Evolutionary conservation across 2,113 vertebrate genomes (phyloP).

Genomic region (Nothobranchius furzeri): DNA sequence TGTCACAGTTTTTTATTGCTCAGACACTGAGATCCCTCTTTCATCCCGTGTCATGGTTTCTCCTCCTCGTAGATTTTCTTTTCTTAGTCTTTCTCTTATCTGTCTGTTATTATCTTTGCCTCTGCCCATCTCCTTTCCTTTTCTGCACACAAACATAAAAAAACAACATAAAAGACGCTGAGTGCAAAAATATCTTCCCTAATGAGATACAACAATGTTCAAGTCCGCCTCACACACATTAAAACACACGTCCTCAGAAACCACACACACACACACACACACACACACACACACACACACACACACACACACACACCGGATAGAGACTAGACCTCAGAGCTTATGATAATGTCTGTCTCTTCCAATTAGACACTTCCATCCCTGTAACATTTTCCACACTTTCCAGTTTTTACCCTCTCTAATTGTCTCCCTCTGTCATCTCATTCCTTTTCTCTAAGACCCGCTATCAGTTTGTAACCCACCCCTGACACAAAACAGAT

Average conservation of each 20-base stretch:
- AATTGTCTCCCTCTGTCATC: conserved; percentile 36
- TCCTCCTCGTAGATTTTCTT: conserved; percentile 35
- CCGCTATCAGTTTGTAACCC: conserved; percentile 64
- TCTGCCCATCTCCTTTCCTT: conserved; percentile 18
- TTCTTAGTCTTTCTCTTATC: conserved; percentile 40
- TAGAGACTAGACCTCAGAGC: conserved; percentile 36
- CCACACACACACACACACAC: no score
- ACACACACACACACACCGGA: conserved; percentile 1
- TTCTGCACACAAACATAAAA: not conserved
- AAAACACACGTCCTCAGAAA: conserved; percentile 9
- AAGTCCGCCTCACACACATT: conserved; percentile 15
- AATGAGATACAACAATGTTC: conserved; percentile 46
- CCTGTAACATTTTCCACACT: conserved; percentile 61
- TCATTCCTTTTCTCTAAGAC: conserved; percentile 26
- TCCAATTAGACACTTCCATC: conserved; percentile 58
- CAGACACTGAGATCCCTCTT: conserved; percentile 38
- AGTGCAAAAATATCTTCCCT: conserved; percentile 39
- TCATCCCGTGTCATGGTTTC: conserved; percentile 55
- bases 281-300: not conserved
- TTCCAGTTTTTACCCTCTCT: conserved; percentile 22
- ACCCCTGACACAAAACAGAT: conserved; percentile 71
- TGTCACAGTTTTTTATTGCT: conserved; percentile 41
- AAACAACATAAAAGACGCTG: conserved; percentile 3
- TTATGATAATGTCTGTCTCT: conserved; percentile 60
- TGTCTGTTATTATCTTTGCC: conserved; percentile 38